These are phyloP conservation scores for Neoitamus cyanurus DNA, from an alignment of 2,888 invertebrate species.

Conservation along the genomic window DNA sequence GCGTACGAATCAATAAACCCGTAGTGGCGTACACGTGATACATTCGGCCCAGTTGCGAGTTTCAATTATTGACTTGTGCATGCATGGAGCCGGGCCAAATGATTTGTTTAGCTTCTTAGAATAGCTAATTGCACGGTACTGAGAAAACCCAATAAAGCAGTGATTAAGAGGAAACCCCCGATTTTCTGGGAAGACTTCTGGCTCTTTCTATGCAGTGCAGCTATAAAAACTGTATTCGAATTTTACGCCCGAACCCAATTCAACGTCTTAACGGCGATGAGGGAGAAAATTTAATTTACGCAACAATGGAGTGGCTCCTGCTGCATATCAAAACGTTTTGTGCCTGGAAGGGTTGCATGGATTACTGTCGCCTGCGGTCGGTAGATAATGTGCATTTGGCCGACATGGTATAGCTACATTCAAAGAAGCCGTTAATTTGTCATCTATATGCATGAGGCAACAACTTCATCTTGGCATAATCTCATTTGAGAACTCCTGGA, in stretches of 20 bases:
- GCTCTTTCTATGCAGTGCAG: slow-evolving; percentile 30
- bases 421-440: slow-evolving; percentile 41
- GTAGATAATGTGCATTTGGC: slow-evolving; percentile 33
- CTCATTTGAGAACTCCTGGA: not conserved
- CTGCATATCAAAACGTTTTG: slow-evolving; percentile 15
- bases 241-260: slow-evolving; percentile 15
- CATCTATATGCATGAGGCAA: slow-evolving; percentile 49
- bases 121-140: slow-evolving; percentile 45
- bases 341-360: not conserved
- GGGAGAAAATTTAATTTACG: slow-evolving; percentile 27
- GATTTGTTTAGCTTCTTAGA: slow-evolving; percentile 51
- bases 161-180: slow-evolving; percentile 38
- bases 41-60: not conserved
- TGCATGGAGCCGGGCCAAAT: slow-evolving; percentile 1
- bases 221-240: slow-evolving; percentile 48
- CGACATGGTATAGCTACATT: slow-evolving; percentile 16
- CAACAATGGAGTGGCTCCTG: slow-evolving; percentile 10
- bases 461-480: not conserved
- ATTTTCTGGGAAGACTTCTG: slow-evolving; percentile 26
- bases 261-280: not conserved
- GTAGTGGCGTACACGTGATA: slow-evolving; percentile 1
- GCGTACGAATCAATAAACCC: slow-evolving; percentile 7
- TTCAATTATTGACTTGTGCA: slow-evolving; percentile 20
- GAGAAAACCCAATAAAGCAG: slow-evolving; percentile 49
- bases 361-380: slow-evolving; percentile 28